Base-by-base conservation (phyloP, 2,888 invertebrate genomes). In the Meteorus colon region DNA sequence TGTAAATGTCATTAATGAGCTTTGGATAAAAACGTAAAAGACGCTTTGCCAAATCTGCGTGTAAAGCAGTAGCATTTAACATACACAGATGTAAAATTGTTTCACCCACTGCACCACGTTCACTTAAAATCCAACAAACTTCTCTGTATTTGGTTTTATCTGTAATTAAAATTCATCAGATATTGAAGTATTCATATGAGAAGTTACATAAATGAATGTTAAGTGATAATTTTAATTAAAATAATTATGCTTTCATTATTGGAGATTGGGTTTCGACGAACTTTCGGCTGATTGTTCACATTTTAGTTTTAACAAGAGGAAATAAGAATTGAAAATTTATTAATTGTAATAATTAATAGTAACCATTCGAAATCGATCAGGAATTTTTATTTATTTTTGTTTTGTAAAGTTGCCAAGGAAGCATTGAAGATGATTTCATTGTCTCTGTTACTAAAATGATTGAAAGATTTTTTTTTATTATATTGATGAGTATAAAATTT, bases 101-200 rank as follows among this genome's bases (percentile, higher is more conserved):
- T 91, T 99, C 99, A 0, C 99, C 98, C 0, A 99, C 98, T 2
- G 98, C 97, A 0, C 99, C 99, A 73, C 97, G 92, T 88, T 97
- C 95, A 91, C 95, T 92, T 59, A 98, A 90, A 87, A 95, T 95
- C 98, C 98, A 98, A 88, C 98, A 98, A 2, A 97, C 94, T 83
- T 96, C 94, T 78, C 96, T 93, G 87, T 96, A 97, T 68, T 88
- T 89, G 78, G 83, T 86, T 75, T 88, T 89, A 81, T 89, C 89
- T 89, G 78, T 2, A 19, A 74, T 27, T 59, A 59, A 60, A 31
- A 31, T 31, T 55, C 29, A 62, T 8, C 16, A 16, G 55, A 55
- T n/a, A 24, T 55, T 55, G 8, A 19, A 55, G 4, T 14, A 24
- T 19, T 19, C n/a, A 16, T 10, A 55, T 55, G n/a, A 55, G n/a